Evolutionary conservation across 2,113 vertebrate species (phyloP).

Genomic region (Penelope pileata): DNA sequence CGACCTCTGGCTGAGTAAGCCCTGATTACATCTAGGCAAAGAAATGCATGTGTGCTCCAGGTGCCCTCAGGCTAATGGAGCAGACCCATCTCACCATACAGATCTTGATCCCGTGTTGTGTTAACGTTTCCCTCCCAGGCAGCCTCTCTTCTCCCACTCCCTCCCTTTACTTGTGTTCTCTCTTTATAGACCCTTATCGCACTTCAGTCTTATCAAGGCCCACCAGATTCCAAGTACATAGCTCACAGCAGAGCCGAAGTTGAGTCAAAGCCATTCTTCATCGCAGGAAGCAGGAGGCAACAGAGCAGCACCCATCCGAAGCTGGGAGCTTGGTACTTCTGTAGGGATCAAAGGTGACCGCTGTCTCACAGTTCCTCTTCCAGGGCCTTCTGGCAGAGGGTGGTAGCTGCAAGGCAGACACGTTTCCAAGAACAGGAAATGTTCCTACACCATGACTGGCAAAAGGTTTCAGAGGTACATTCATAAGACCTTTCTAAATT

Average conservation of each 20-base stretch:
- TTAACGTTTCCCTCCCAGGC: background rate
- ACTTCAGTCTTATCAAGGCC: background rate
- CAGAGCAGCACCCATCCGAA: background rate
- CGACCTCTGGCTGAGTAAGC: background rate
- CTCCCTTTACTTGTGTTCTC: background rate
- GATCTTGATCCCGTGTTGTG: background rate
- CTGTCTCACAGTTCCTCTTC: background rate
- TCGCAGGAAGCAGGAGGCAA: background rate
- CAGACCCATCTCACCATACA: background rate
- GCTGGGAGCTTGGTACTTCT: background rate
- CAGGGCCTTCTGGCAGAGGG: background rate
- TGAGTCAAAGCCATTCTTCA: background rate
- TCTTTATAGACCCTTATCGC: background rate
- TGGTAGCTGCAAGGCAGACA: background rate
- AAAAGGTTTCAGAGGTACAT: background rate
- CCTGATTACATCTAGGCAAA: background rate
- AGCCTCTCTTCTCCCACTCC: background rate
- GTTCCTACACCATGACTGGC: background rate
- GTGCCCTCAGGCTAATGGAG: background rate
- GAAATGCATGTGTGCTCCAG: background rate
- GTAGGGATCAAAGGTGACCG: background rate
- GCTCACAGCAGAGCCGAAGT: background rate
- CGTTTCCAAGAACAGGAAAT: background rate
- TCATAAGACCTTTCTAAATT: background rate
- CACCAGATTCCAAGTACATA: background rate